Conservation (phyloP, 2,888 invertebrate species). For the Lacanobia oleracea region DNA sequence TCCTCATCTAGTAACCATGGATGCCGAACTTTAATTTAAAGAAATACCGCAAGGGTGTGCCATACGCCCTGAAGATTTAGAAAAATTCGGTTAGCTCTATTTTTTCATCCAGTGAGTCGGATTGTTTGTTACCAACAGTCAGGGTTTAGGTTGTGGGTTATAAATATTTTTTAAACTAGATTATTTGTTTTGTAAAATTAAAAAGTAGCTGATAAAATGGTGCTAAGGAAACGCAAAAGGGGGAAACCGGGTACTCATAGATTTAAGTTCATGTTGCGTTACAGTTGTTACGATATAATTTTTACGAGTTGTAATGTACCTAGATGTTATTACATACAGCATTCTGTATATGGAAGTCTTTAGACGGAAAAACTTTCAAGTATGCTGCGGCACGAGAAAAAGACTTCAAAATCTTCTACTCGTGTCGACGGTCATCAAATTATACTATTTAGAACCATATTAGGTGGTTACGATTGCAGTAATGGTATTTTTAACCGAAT, state of each 20-base stretch:
- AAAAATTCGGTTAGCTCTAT: no score
- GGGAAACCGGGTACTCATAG: constrained; percentile 74
- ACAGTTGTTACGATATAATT: not conserved
- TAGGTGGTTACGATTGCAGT: no score
- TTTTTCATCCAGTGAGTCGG: not conserved
- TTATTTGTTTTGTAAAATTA: constrained; percentile 25
- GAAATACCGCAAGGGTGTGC: no score
- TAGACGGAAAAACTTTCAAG: not conserved
- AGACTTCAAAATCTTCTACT: no score
- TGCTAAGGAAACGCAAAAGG: constrained; percentile 80
- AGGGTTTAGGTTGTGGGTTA: constrained; percentile 80
- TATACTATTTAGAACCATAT: no score
- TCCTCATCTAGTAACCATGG: no score
- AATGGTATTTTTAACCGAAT: no score
- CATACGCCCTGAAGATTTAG: no score
- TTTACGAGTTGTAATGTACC: constrained; percentile 18
- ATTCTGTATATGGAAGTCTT: not conserved
- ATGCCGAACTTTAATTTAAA: not conserved
- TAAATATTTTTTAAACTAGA: constrained; percentile 5
- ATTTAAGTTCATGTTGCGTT: constrained; percentile 28
- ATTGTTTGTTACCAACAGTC: constrained; percentile 77
- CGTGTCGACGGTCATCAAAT: no score
- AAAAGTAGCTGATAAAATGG: constrained; percentile 81
- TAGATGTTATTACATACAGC: not conserved
- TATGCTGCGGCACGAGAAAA: not conserved